phyloP scores from a whole-genome alignment of 2,797 vertebrate genomes.

The Acanthopagrus latus region DNA sequence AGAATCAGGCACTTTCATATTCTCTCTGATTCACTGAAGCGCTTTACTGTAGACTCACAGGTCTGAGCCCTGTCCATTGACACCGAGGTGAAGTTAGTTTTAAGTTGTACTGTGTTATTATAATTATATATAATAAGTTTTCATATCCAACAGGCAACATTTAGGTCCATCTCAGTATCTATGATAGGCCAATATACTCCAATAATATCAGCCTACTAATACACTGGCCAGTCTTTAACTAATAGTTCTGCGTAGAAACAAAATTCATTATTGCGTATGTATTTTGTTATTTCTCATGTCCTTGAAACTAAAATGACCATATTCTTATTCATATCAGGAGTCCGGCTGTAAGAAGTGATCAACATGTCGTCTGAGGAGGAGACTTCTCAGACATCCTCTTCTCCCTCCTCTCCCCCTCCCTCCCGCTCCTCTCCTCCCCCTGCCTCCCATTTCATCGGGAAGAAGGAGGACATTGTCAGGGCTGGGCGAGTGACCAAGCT shows the following conservation, averaged over 20 bases:
- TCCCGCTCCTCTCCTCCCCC: conserved; percentile 35
- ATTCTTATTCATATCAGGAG: conserved; percentile 26
- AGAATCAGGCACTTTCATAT: background rate
- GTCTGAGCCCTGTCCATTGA: background rate
- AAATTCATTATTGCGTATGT: background rate
- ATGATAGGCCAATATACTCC: no score
- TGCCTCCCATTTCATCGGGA: conserved; percentile 74
- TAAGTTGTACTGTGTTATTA: no score
- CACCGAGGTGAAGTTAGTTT: background rate
- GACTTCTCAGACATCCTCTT: conserved; percentile 40
- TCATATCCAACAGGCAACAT: no score
- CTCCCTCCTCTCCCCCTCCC: conserved; percentile 1
- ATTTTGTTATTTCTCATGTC: background rate
- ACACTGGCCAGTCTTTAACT: no score
- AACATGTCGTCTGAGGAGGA: conserved; percentile 75
- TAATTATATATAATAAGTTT: no score
- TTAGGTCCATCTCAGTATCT: no score
- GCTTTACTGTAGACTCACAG: background rate
- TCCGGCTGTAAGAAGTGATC: conserved; percentile 22
- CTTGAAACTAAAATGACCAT: background rate
- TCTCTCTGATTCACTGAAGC: background rate
- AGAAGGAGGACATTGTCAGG: conserved; percentile 86
- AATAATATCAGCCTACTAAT: no score
- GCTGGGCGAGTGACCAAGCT: conserved; percentile 81
- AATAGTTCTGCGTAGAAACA: background rate